These are phyloP conservation scores for Otolemur garnettii DNA, from an alignment of 2,113 vertebrate genomes.

Conservation along the genomic window DNA sequence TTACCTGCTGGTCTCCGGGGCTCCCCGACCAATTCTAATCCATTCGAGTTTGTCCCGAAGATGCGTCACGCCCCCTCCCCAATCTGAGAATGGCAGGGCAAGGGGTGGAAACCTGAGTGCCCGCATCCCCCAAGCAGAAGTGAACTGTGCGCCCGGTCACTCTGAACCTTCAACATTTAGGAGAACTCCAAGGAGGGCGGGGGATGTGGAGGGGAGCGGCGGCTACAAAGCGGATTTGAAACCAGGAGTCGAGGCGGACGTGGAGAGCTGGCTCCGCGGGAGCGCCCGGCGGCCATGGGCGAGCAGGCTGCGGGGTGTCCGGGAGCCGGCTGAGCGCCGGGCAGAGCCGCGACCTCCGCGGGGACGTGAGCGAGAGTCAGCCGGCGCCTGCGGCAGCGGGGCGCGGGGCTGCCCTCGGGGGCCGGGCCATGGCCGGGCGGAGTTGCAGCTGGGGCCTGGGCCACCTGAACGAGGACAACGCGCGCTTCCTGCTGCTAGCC, in stretches of 20 bases:
- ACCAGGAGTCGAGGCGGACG: constrained; percentile 5
- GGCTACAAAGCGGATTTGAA: constrained; percentile 56
- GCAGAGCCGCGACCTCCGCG: not conserved
- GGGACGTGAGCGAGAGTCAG: not conserved
- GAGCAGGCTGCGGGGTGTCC: not conserved
- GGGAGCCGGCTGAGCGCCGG: not conserved
- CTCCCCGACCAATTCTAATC: not conserved
- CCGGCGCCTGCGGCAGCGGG: not conserved
- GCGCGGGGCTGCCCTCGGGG: not conserved
- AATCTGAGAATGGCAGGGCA: not conserved
- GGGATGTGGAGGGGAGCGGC: not conserved
- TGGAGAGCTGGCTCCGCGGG: not conserved
- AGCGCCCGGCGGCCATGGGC: constrained; percentile 54
- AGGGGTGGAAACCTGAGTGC: not conserved
- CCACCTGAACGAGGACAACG: constrained; percentile 94
- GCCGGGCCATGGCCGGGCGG: constrained; percentile 92
- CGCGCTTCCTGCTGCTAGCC: constrained; percentile 94
- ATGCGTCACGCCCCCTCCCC: constrained; percentile 66
- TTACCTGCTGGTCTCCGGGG: not conserved
- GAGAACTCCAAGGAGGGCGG: not conserved
- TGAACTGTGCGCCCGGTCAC: not conserved
- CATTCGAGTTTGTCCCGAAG: not conserved
- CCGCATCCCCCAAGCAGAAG: not conserved
- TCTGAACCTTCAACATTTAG: not conserved
- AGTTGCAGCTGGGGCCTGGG: constrained; percentile 90